Percentiles rank a stretch among this genome's conserved stretches.
Conservation (phyloP, 2,797 vertebrate species). For the Eurystomus glaucurus region DNA sequence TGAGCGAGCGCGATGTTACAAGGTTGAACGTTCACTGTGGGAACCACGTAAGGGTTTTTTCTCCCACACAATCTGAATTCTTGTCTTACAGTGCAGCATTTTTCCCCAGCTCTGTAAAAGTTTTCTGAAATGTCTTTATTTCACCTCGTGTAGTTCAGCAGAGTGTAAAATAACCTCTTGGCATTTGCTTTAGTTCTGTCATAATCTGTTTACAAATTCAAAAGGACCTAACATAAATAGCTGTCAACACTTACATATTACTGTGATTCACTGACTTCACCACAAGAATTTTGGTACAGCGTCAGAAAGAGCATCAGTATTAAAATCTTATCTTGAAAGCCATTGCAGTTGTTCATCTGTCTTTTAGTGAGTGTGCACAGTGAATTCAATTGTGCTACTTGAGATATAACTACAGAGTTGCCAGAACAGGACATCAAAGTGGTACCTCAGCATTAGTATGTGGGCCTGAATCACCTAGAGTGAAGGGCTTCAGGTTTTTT, state of each 20-base stretch:
- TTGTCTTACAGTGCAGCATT: neutral
- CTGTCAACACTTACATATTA: constrained; percentile 72
- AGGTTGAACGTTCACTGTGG: neutral
- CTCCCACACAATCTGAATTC: constrained; percentile 10
- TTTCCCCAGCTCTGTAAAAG: constrained; percentile 21
- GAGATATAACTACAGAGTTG: constrained; percentile 23
- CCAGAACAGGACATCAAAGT: constrained; percentile 18
- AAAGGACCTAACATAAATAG: constrained; percentile 71
- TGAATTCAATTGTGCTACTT: constrained; percentile 43
- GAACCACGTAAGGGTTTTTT: neutral
- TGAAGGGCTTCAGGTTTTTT: neutral
- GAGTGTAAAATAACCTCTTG: constrained; percentile 71
- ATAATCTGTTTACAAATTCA: constrained; percentile 76
- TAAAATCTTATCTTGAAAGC: constrained; percentile 56
- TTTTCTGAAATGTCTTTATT: constrained; percentile 58
- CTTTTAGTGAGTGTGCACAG: constrained; percentile 11
- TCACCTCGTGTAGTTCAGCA: constrained; percentile 51
- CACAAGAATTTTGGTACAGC: constrained; percentile 42
- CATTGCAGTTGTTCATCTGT: constrained; percentile 48
- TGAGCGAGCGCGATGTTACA: accelerated
- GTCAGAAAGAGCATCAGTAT: constrained; percentile 44
- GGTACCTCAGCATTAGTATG: neutral
- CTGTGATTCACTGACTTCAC: constrained; percentile 50
- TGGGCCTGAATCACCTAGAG: neutral
- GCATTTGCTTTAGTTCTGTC: constrained; percentile 74